Conservation (phyloP, 23 tunicate species). For the Ciona savignyi region DNA sequence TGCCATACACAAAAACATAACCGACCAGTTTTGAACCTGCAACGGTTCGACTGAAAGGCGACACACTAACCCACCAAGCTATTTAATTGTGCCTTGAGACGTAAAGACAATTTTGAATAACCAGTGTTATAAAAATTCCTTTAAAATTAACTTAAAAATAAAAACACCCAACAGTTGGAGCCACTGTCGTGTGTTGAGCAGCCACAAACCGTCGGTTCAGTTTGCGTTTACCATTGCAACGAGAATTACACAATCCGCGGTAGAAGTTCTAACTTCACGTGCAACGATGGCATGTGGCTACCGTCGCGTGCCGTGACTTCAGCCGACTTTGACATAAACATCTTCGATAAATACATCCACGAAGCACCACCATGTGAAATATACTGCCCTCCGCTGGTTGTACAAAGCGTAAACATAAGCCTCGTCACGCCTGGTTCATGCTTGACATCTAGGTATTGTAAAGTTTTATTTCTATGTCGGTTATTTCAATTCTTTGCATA, state of each 20-base stretch:
- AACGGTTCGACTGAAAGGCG: too few species aligned
- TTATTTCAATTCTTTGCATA: neutral
- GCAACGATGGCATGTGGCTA: constrained; percentile 52
- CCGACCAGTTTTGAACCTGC: too few species aligned
- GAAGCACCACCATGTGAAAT: constrained; percentile 37
- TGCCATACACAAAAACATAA: too few species aligned
- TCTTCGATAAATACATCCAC: constrained; percentile 3
- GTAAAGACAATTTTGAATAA: neutral
- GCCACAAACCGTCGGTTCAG: constrained; percentile 29
- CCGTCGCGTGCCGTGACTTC: neutral
- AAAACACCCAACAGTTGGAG: constrained; percentile 15
- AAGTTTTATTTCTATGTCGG: neutral
- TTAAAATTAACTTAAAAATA: too few species aligned
- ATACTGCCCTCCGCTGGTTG: constrained; percentile 27
- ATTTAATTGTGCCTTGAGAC: neutral
- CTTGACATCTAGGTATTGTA: neutral
- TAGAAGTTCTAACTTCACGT: constrained; percentile 10
- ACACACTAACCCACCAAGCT: too few species aligned
- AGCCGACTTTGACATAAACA: constrained; percentile 11
- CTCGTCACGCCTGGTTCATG: constrained; percentile 12
- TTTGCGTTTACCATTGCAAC: constrained; percentile 35
- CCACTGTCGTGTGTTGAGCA: constrained; percentile 45
- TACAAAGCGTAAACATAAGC: constrained; percentile 2
- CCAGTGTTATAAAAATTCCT: too few species aligned
- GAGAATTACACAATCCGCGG: constrained; percentile 19